phyloP scores from a whole-genome alignment of 2,888 invertebrate genomes.

The Meganola albula region DNA sequence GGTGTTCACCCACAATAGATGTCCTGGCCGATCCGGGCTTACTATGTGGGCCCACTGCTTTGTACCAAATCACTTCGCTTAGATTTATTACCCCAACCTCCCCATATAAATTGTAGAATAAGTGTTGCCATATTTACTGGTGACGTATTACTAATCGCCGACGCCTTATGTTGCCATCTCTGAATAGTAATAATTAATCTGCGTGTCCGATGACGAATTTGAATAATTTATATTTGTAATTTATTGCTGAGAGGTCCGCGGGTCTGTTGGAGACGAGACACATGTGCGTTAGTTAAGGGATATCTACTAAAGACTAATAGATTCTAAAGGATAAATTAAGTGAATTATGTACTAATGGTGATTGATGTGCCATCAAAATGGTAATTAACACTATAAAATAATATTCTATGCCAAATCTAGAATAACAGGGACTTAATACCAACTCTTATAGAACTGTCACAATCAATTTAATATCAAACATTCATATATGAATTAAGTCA shows the following conservation, averaged over 20 bases:
- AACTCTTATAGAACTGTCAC: no score
- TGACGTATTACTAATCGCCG: slow-evolving; percentile 72
- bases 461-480: no score
- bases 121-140: slow-evolving; percentile 76
- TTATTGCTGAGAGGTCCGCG: slow-evolving; percentile 52
- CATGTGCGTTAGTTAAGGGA: slow-evolving; percentile 34
- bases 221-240: slow-evolving; percentile 69
- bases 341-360: slow-evolving; percentile 6
- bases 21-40: slow-evolving; percentile 67
- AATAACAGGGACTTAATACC: no score
- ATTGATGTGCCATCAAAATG: no score
- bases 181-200: slow-evolving; percentile 72
- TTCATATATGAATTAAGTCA: no score
- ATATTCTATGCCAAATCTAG: no score
- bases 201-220: slow-evolving; percentile 63
- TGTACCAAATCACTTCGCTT: slow-evolving; percentile 73
- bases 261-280: slow-evolving; percentile 41
- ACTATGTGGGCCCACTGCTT: slow-evolving; percentile 69
- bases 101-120: slow-evolving; percentile 70
- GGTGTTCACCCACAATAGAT: slow-evolving; percentile 67
- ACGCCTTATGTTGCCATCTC: slow-evolving; percentile 63
- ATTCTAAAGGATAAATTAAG: slow-evolving; percentile 14
- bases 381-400: no score
- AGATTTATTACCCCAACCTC: slow-evolving; percentile 62
- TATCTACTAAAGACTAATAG: slow-evolving; percentile 20